These are phyloP conservation scores for Tribolium freemani DNA, from an alignment of 2,888 invertebrate genomes.

Conservation along the genomic window DNA sequence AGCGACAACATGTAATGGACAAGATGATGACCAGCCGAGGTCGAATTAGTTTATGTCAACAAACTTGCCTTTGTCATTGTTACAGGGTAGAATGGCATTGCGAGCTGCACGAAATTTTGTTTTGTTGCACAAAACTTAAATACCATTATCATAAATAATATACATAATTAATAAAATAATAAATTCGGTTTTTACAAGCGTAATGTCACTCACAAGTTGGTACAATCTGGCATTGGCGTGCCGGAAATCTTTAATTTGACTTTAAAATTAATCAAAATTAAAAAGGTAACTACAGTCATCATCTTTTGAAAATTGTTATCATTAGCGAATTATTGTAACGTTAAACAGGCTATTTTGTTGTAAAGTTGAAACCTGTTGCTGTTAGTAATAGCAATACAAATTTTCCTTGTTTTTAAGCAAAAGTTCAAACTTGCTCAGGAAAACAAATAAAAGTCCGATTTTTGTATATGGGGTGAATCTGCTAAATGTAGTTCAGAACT, in stretches of 20 bases:
- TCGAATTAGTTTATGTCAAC: slow-evolving; percentile 48
- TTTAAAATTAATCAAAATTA: neutral
- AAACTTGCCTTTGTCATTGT: slow-evolving; percentile 44
- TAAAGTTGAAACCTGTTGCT: neutral
- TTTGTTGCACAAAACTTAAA: too few relatives aligned
- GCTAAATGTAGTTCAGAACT: too few relatives aligned
- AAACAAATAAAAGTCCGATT: too few relatives aligned
- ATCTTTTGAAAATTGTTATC: slow-evolving; percentile 4
- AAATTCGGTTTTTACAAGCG: neutral
- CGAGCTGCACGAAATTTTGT: too few relatives aligned
- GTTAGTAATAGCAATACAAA: too few relatives aligned
- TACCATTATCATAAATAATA: too few relatives aligned
- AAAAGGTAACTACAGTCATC: neutral
- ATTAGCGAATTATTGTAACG: neutral
- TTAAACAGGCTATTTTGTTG: neutral
- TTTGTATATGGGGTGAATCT: too few relatives aligned
- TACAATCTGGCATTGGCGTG: slow-evolving; percentile 12
- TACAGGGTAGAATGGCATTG: neutral
- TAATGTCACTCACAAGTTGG: neutral
- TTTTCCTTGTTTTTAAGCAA: too few relatives aligned
- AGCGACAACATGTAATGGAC: slow-evolving; percentile 48
- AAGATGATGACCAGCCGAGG: slow-evolving; percentile 50
- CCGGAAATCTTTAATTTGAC: slow-evolving; percentile 21
- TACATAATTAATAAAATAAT: neutral
- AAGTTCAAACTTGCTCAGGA: too few relatives aligned